Evolutionary conservation across 2,888 invertebrate species (phyloP), one percentile per base, ranked within the genome.

Genomic region (Tenthredo amoena): DNA sequence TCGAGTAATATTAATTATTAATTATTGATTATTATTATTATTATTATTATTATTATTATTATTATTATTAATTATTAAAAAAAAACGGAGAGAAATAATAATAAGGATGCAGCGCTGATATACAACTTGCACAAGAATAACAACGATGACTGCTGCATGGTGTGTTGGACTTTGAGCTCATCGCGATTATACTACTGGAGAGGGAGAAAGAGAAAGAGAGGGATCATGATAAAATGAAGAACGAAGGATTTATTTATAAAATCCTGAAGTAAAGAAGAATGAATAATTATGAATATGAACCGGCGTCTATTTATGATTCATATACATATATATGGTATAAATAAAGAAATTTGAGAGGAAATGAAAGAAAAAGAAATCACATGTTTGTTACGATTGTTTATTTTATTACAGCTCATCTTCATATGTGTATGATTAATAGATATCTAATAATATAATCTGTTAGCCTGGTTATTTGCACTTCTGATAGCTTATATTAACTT

Each of bases 291-390:
- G 21, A 21, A 26, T 62, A 26, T 62, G 21, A 62, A 62, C 6
- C n/a, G 10, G 62, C 62, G 62, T 62, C 26, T 62, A 62, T 62
- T 62, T 62, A 62, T 62, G 62, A 62, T 62, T 62, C 62, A 62
- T 62, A 62, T 62, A 62, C 26, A 43, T 43, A 10, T 50, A 50
- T 50, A 50, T 50, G 50, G 50, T 50, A 50, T 55, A 55, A 55
- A 55, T n/a, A 55, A n/a, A 55, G 18, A 55, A 50, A 50, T 50
- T 50, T 50, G n/a, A 50, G 50, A 50, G 55, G 1, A 50, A 50
- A 50, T n/a, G 50, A 50, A 50, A 50, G 15, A 15, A 18, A 18
- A 50, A 50, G 0, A 50, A 26, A 26, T 26, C 1, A 26, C 26
- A 26, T 26, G 26, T 26, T 26, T 26, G 26, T 26, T 26, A 26